phyloP scores from a whole-genome alignment of 1,140 invertebrate species.

The Zaprionus camerounensis region DNA sequence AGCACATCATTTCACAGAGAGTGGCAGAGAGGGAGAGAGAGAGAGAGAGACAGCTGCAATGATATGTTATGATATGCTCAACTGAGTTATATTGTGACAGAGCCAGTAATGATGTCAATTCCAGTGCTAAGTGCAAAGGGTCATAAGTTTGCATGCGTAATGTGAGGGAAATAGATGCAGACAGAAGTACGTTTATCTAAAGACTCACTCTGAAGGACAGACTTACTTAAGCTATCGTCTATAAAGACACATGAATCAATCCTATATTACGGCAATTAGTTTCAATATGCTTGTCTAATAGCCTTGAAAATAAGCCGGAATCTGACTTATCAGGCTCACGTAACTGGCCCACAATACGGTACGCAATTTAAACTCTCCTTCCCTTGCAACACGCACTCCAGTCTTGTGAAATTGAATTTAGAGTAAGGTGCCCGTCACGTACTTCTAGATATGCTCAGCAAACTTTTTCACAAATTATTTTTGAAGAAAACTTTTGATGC shows the following conservation, averaged over 20 bases:
- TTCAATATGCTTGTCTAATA: background rate
- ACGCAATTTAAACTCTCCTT: slow-evolving; percentile 1
- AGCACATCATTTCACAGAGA: background rate
- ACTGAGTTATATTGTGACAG: slow-evolving; percentile 52
- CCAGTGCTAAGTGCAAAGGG: slow-evolving; percentile 20
- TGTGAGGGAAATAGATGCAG: background rate
- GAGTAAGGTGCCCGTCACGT: slow-evolving; percentile 5
- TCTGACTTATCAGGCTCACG: background rate
- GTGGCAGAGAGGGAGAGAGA: background rate
- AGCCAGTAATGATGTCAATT: slow-evolving; percentile 23
- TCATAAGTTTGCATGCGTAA: too few species aligned
- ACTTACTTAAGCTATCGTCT: background rate
- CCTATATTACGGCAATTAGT: background rate
- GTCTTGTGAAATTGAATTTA: background rate
- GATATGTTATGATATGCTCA: slow-evolving; percentile 58
- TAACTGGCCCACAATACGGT: background rate
- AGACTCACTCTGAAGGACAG: too few species aligned
- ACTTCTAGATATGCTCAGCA: background rate
- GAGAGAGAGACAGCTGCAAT: slow-evolving; percentile 40
- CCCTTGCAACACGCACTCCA: background rate
- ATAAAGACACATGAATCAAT: background rate
- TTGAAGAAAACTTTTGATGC: slow-evolving; percentile 7
- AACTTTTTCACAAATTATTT: slow-evolving; percentile 8
- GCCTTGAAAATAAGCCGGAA: background rate
- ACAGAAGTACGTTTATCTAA: too few species aligned